These are phyloP conservation scores for Artibeus jamaicensis DNA, from an alignment of 2,797 vertebrate species.

Conservation along the genomic window DNA sequence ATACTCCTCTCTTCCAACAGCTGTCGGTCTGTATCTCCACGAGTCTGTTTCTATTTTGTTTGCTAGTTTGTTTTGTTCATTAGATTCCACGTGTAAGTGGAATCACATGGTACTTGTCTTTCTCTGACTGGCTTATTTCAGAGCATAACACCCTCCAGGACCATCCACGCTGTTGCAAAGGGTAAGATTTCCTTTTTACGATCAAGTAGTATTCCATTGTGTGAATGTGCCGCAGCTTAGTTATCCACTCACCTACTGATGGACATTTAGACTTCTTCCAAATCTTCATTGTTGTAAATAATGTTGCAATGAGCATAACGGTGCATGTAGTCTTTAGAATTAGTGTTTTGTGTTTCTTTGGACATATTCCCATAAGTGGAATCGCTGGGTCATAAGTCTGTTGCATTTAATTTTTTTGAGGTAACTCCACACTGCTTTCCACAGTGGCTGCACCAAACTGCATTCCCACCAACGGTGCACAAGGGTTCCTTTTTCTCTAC, in stretches of 20 bases:
- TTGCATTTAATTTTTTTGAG: neutral
- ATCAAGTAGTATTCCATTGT: neutral
- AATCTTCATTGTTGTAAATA: neutral
- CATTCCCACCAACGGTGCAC: neutral
- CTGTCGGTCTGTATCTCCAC: neutral
- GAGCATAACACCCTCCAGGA: neutral
- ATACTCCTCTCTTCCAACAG: neutral
- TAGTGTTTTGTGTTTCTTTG: neutral
- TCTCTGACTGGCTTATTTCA: neutral
- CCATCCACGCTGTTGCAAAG: neutral
- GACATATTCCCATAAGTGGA: neutral
- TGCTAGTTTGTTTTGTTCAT: neutral
- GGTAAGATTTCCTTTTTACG: neutral
- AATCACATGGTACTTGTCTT: neutral
- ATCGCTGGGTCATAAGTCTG: neutral
- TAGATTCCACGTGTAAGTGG: neutral
- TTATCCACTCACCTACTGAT: neutral
- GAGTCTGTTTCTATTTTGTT: neutral
- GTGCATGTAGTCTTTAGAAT: neutral
- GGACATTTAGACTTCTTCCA: neutral
- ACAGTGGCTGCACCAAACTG: neutral
- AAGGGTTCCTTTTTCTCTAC: neutral
- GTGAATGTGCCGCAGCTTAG: neutral
- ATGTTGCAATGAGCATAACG: neutral
- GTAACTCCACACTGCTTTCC: neutral